Evolutionary conservation across 2,113 vertebrate genomes (phyloP), one percentile per base, ranked within the genome.

Genomic region (Planiliza haematocheilus): DNA sequence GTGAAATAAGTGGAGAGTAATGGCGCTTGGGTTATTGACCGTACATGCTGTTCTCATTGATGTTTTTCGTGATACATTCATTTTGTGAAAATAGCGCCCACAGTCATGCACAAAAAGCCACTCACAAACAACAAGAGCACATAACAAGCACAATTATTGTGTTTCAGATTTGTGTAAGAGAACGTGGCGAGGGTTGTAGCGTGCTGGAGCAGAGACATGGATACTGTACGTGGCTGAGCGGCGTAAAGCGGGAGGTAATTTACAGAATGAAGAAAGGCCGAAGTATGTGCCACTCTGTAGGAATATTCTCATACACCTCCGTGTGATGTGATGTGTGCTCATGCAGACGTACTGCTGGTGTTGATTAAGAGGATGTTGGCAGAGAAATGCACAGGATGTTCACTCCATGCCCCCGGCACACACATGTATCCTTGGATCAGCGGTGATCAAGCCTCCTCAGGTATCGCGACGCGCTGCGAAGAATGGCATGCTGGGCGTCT

Each of bases 301-400:
- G 70, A 65, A 60, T 70, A 80, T 74, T 82, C 58, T 73, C 71
- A 68, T 56, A 46, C 72, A 53, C 36, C 42, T 57, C 49, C 17
- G 56, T 43, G 55, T 63, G 75, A 45, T 67, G 66, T 39, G 59
- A 59, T 73, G 14, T 37, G 60, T 53, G 74, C 18, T 56, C 21
- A 8, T 52, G 52, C 18, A 63, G 20, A 68, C 45, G 13, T 38
- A 11, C 30, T 20, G 56, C 13, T 79, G 87, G 91, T 92, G 91
- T 93, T 93, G 91, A 94, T 94, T 91, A 77, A 72, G 76, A 90
- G 86, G 91, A 91, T 89, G 84, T 83, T 81, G 62, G 78, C 83
- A 67, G 79, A 84, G 82, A 83, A 83, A 90, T 87, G 74, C 70
- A 85, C 88, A 82, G 91, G 88, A 91, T 89, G 89, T 92, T 87